Evolutionary conservation across 2,888 invertebrate species (phyloP), one percentile per base, ranked within the genome.

Genomic region (Hedya salicella): DNA sequence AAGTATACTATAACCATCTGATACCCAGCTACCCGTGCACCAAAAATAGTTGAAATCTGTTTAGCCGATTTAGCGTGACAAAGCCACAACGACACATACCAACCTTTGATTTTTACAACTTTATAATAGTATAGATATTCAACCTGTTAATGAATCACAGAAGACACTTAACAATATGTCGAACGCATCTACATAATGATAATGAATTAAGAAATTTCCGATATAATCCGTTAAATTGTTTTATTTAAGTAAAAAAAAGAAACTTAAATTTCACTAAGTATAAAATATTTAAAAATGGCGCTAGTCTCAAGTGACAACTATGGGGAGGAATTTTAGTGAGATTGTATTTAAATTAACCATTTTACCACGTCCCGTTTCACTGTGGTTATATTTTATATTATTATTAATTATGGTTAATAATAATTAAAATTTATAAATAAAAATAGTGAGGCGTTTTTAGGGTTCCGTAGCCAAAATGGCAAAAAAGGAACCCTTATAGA

Each of bases 341-440:
- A 76, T 76, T 75, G 76, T 79, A 78, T 78, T 75, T 68, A 77
- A 78, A 78, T 78, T 68, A 69, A 69, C 62, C 76, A 77, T 77
- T 78, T 32, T 76, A 72, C 70, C 56, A 70, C 69, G 68, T 73
- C 72, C 74, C 71, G 67, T 65, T 42, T 50, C 8, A 36, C 9
- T 36, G 9, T 36, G 36, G 14, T 50, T 16, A 30, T 14, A 50
- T 6, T 30, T 50, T 2, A 25, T 6, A 25, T 25, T 25, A 17
- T 44, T 42, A 14, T 25, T 25, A 3, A 25, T n/a, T 5, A 49
- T 25, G 25, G 25, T 6, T 25, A 25, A 25, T 25, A 25, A 25
- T 25, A 4, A 4, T 25, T 25, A 6, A 25, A 4, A 25, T 3
- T 25, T 25, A n/a, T n/a, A n/a, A n/a, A n/a, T n/a, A n/a, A n/a